phyloP scores from a whole-genome alignment of 2,888 invertebrate genomes.

The Troides aeacus region DNA sequence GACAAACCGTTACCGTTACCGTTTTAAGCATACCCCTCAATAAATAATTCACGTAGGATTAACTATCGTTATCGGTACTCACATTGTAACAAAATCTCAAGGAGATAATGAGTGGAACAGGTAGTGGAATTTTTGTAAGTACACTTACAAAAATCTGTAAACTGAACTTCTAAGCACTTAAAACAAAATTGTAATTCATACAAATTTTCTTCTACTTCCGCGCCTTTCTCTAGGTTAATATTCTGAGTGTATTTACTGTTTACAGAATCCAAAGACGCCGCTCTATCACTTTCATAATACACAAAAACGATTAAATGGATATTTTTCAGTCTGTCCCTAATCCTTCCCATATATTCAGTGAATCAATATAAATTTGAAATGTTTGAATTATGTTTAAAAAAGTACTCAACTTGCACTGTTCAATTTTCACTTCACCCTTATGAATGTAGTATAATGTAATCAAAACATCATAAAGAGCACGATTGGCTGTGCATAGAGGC shows the following conservation, averaged over 20 bases:
- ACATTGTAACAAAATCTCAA: conserved; percentile 55
- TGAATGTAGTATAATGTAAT: no score
- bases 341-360: conserved; percentile 38
- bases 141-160: conserved; percentile 39
- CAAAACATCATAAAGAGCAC: no score
- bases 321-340: conserved; percentile 39
- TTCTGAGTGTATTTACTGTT: conserved; percentile 40
- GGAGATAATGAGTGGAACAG: conserved; percentile 42
- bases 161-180: conserved; percentile 43
- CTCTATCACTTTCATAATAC: not conserved
- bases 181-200: conserved; percentile 41
- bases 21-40: conserved; percentile 71
- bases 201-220: conserved; percentile 35
- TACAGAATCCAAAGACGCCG: conserved; percentile 26
- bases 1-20: conserved; percentile 70
- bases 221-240: conserved; percentile 51
- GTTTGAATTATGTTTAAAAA: no score
- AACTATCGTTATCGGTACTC: conserved; percentile 65
- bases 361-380: no score
- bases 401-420: no score
- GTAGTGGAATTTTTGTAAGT: no score
- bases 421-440: no score
- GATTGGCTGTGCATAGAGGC: no score
- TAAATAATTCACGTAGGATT: conserved; percentile 73
- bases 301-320: no score